Base-by-base conservation (phyloP, 2,797 vertebrate species). In the Sebastes hubbsi region DNA sequence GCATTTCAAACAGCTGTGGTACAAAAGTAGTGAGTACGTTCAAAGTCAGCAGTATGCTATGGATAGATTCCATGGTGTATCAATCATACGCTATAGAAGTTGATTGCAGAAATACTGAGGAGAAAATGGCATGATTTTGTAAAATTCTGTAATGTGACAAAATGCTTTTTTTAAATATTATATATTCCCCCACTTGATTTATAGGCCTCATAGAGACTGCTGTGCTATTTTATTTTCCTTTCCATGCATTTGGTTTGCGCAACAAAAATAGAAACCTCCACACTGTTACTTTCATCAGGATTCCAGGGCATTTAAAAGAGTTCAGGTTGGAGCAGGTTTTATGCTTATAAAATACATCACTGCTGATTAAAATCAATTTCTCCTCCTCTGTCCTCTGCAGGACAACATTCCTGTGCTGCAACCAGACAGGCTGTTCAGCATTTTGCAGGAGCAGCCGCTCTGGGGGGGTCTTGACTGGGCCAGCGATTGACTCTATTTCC, bases 1-100 rank as follows among this genome's bases (percentile, higher is more conserved):
- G 86, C 89, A 89, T 94, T 94, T 92, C 87, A 93, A 89, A 92
- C 86, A 90, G 87, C 78, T 82, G 76, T 66, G 65, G 24, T 78
- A 91, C 77, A 89, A 89, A 91, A 88, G 85, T 82, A 71, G 77
- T 36, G 34, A 84, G 73, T 77, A 76, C 87, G 81, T 88, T 94
- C 84, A 89, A 89, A 89, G 83, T 87, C 81, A 86, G 82, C 77
- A 71, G 78, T 83, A 77, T 75, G 77, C 82, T 91, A 61, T 68
- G 59, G 73, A 77, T 77, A 67, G 68, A 84, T 86, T 80, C 77
- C 63, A 81, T 85, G 70, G 56, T 72, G 24, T 75, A 88, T 78
- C 78, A 87, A 63, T 82, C 72, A 80, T n/a, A 29, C 18, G 3
- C 18, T 20, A 65, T 30, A 60, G 68, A 73, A 46, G 30, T 10